These are phyloP conservation scores for Leptogaster cylindrica DNA, from an alignment of 2,888 invertebrate genomes.

Conservation along the genomic window DNA sequence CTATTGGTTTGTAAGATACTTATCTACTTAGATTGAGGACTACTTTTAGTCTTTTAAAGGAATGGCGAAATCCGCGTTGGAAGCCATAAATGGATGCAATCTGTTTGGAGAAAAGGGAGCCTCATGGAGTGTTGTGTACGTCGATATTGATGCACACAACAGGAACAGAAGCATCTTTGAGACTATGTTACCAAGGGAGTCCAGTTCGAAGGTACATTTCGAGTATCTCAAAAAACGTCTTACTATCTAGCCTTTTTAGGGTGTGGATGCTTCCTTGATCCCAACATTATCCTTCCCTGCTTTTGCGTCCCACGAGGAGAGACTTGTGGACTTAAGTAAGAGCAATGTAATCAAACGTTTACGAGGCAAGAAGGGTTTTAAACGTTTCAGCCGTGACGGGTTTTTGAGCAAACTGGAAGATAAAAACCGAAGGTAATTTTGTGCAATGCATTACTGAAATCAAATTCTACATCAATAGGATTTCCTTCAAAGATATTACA, in stretches of 20 bases:
- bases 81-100: constrained; percentile 98
- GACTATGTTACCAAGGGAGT: constrained; percentile 95
- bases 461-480: not conserved
- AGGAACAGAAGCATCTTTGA: constrained; percentile 98
- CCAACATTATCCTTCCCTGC: constrained; percentile 97
- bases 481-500: constrained; percentile 71
- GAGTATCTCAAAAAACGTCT: too few species aligned
- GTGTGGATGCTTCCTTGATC: constrained; percentile 89
- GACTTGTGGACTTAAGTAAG: constrained; percentile 85
- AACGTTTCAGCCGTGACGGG: constrained; percentile 93
- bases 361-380: constrained; percentile 90
- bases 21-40: not conserved
- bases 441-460: too few species aligned
- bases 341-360: constrained; percentile 80
- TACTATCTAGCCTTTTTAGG: constrained; percentile 67
- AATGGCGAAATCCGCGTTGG: constrained; percentile 96
- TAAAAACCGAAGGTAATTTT: constrained; percentile 65
- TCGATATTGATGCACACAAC: constrained; percentile 99
- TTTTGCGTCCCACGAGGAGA: constrained; percentile 96
- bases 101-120: constrained; percentile 97
- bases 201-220: constrained; percentile 92
- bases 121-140: constrained; percentile 97
- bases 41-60: constrained; percentile 58
- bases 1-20: constrained; percentile 72
- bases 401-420: constrained; percentile 90